Evolutionary conservation across 2,113 vertebrate genomes (phyloP), one percentile per base, ranked within the genome.

Genomic region (Rhineura floridana): DNA sequence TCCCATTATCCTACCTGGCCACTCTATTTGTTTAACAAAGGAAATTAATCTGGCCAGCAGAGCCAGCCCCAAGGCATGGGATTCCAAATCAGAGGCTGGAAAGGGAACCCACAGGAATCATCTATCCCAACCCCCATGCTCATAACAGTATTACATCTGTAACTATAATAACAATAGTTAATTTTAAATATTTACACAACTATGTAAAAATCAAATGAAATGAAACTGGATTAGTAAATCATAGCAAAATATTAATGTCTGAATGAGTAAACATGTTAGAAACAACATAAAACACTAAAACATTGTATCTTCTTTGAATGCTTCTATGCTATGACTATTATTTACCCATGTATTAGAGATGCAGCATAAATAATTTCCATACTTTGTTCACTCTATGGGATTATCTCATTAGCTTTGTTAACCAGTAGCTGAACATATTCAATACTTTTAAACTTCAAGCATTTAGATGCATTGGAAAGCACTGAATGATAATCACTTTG

Each of bases 371-470:
- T 78, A 90, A 46, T 70, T 87, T 42, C 92, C 72, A 87, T 76
- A 65, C 52, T 88, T 65, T 86, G 76, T 81, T 80, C 0, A 0
- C 62, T 88, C 92, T 88, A 0, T 0, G 44, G 44, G 59, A 48
- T 91, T 77, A 89, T 44, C 3, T 52, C 33, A 59, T 62, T 83
- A 17, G 50, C 84, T 76, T 75, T 73, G 21, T 81, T 90, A 90
- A 89, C 55, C 19, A 4, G 1, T 88, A 85, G 62, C 81, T 92
- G 91, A 94, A 93, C 89, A 65, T 77, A 8, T 70, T 36, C 1
- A 0, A 75, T 77, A 7, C 36, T 84, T 81, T 88, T 89, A 91
- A 89, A 93, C 81, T 88, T 19, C 23, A 42, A 7, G 2, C 1
- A 8, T 90, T 59, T 90, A 62, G 89, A 81, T 91, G 6, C 77